These are phyloP conservation scores for Cosmia trapezina DNA, from an alignment of 2,888 invertebrate species.

Conservation along the genomic window DNA sequence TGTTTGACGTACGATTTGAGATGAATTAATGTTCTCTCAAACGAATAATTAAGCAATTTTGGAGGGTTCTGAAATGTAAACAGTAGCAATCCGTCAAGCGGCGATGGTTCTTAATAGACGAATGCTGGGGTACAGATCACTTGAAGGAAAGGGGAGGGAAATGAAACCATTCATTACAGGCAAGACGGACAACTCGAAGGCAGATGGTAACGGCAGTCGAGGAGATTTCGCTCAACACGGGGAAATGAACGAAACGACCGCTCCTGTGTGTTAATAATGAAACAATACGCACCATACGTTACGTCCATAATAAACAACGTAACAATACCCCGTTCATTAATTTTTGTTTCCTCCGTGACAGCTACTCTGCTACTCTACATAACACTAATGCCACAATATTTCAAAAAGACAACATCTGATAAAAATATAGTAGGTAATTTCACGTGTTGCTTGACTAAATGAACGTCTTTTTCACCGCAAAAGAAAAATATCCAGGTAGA, in stretches of 20 bases:
- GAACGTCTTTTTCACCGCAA: conserved; percentile 43
- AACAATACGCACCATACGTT: conserved; percentile 52
- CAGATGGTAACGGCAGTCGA: conserved; percentile 41
- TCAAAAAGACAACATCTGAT: conserved; percentile 60
- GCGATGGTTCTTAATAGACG: conserved; percentile 60
- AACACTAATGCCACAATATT: conserved; percentile 65
- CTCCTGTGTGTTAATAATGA: conserved; percentile 52
- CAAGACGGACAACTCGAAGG: conserved; percentile 58
- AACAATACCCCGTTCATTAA: conserved; percentile 53
- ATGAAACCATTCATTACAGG: conserved; percentile 65
- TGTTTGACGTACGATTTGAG: conserved; percentile 71
- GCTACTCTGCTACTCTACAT: conserved; percentile 49
- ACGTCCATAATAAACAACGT: conserved; percentile 30
- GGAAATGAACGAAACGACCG: conserved; percentile 50
- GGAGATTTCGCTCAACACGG: conserved; percentile 51
- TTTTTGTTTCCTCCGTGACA: conserved; percentile 56
- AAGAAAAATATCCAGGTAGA: conserved; percentile 62
- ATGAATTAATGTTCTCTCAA: conserved; percentile 51
- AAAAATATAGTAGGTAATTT: conserved; percentile 49
- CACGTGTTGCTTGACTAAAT: conserved; percentile 54
- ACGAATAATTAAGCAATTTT: conserved; percentile 52
- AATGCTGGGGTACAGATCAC: conserved; percentile 46
- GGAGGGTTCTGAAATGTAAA: conserved; percentile 58
- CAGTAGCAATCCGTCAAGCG: conserved; percentile 61
- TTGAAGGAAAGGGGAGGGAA: conserved; percentile 63